A percentile compares a stretch with the other conserved stretches of the same genome.
Conservation (phyloP, 2,888 invertebrate species). For the Cephus pygmeus region DNA sequence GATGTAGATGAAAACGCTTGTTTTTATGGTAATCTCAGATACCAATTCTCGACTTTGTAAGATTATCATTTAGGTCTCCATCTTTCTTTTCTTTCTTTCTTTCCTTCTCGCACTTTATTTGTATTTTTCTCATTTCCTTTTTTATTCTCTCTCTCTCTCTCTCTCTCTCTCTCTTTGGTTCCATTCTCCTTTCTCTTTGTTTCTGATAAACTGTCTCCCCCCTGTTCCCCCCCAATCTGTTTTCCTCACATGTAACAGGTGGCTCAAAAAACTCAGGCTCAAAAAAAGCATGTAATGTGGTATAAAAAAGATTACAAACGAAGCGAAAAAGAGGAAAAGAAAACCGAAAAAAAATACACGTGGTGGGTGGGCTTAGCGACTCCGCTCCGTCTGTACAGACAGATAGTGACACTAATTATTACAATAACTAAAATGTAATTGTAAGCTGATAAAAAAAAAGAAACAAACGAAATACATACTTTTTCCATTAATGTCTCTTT, state of each 20-base stretch:
- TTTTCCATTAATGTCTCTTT: constrained; percentile 2
- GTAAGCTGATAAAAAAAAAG: background rate
- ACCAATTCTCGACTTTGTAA: constrained; percentile 9
- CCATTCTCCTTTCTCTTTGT: background rate
- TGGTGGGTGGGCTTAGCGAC: constrained; percentile 12
- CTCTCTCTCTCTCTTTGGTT: constrained; percentile 2
- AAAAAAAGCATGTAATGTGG: background rate
- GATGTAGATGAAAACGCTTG: background rate
- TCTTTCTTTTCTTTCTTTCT: constrained; percentile 11
- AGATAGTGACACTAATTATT: constrained; percentile 8
- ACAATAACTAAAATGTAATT: constrained; percentile 1
- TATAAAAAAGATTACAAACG: background rate
- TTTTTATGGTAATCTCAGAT: background rate
- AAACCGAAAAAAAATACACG: constrained; percentile 16
- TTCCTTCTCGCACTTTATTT: constrained; percentile 8
- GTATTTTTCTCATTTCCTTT: constrained; percentile 13
- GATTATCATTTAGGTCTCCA: constrained; percentile 6
- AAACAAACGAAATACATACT: constrained; percentile 3
- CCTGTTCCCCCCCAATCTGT: background rate
- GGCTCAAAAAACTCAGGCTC: constrained; percentile 9
- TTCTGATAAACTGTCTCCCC: background rate
- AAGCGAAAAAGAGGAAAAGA: background rate
- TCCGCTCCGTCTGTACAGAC: constrained; percentile 12
- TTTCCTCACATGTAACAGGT: constrained; percentile 1
- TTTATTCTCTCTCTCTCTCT: background rate